Percentiles rank a stretch among this genome's conserved stretches.
Conservation (phyloP, 1,140 invertebrate species). For the Drosophila guanche region DNA sequence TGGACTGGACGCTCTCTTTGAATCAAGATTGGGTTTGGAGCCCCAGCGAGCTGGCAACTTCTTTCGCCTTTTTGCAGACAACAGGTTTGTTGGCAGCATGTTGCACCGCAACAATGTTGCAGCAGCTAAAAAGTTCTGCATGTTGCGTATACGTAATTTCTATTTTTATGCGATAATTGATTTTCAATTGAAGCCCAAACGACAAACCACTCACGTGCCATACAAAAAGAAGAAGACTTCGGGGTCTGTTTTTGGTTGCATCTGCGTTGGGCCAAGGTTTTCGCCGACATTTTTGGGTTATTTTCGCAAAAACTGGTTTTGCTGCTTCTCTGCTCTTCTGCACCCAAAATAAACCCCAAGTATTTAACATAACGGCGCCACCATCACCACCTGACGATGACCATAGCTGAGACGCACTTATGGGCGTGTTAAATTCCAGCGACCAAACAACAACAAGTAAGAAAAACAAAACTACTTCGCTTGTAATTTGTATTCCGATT, state of each 20-base stretch:
- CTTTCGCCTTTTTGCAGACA: slow-evolving; percentile 5
- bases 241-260: slow-evolving; percentile 8
- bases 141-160: slow-evolving; percentile 60
- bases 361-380: too few species aligned
- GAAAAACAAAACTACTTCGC: slow-evolving; percentile 1
- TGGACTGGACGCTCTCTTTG: slow-evolving; percentile 26
- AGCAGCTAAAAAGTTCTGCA: not conserved
- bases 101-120: slow-evolving; percentile 7
- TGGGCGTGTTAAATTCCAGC: slow-evolving; percentile 35
- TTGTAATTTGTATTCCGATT: slow-evolving; percentile 37
- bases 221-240: too few species aligned
- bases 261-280: slow-evolving; percentile 29
- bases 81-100: slow-evolving; percentile 46
- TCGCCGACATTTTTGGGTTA: slow-evolving; percentile 21
- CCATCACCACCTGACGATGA: slow-evolving; percentile 14
- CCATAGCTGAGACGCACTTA: slow-evolving; percentile 43
- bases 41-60: slow-evolving; percentile 1
- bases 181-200: slow-evolving; percentile 13
- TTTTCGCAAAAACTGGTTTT: slow-evolving; percentile 1
- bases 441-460: slow-evolving; percentile 10
- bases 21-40: slow-evolving; percentile 21
- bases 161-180: slow-evolving; percentile 29
- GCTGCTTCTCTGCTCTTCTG: slow-evolving; percentile 5
- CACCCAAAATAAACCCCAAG: too few species aligned
- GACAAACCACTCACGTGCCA: slow-evolving; percentile 14